phyloP scores from a whole-genome alignment of 2,888 invertebrate genomes.

The Ornithoptera priamus region DNA sequence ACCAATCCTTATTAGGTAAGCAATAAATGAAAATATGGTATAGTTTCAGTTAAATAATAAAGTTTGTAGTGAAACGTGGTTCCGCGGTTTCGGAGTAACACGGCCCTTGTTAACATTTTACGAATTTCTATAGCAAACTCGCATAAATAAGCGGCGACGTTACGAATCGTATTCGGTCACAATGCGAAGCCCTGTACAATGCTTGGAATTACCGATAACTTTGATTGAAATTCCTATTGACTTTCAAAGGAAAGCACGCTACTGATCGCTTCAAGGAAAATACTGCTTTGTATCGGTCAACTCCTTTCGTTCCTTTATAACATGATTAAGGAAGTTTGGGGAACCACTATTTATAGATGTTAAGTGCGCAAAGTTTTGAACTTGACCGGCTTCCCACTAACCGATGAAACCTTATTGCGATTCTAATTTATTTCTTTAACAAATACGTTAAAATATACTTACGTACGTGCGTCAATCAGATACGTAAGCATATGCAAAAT shows the following conservation, averaged over 20 bases:
- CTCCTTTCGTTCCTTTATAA: conserved; percentile 7
- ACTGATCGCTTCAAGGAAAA: conserved; percentile 22
- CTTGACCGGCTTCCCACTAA: conserved; percentile 1
- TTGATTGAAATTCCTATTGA: conserved; percentile 45
- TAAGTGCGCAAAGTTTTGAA: background rate
- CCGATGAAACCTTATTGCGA: background rate
- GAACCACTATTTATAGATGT: background rate
- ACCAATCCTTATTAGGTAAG: too few species aligned
- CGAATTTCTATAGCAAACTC: conserved; percentile 31
- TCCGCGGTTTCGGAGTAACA: background rate
- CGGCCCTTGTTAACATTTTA: conserved; percentile 16
- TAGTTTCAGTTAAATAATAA: too few species aligned
- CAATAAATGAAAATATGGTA: too few species aligned
- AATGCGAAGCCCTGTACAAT: conserved; percentile 51
- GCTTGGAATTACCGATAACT: conserved; percentile 42
- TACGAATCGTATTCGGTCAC: conserved; percentile 40
- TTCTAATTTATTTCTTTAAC: background rate
- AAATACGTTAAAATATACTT: too few species aligned
- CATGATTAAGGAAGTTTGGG: conserved; percentile 5
- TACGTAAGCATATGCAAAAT: too few species aligned
- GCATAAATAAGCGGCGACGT: conserved; percentile 36
- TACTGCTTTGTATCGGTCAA: conserved; percentile 13
- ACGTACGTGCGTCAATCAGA: too few species aligned
- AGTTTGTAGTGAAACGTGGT: background rate
- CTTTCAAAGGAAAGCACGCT: conserved; percentile 42